phyloP scores from a whole-genome alignment of 2,888 invertebrate genomes.

The Zhengitettix transpicula region DNA sequence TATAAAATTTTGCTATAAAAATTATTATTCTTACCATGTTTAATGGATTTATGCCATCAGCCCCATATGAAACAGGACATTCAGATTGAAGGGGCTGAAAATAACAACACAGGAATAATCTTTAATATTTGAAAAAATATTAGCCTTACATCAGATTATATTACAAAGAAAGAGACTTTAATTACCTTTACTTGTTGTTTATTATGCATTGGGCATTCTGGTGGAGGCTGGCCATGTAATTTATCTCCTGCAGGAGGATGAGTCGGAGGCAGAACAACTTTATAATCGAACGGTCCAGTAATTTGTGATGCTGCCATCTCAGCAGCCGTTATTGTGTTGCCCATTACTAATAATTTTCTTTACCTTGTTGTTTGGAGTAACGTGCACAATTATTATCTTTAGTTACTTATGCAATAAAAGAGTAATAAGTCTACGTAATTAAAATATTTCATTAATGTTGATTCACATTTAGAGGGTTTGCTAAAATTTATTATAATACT shows the following conservation, averaged over 20 bases:
- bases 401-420: no score
- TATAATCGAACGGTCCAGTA: slow-evolving; percentile 20
- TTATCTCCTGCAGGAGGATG: slow-evolving; percentile 10
- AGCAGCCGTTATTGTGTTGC: slow-evolving; percentile 39
- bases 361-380: no score
- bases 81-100: slow-evolving; percentile 30
- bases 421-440: no score
- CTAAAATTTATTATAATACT: no score
- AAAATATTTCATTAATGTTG: no score
- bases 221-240: slow-evolving; percentile 23
- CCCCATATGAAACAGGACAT: slow-evolving; percentile 51
- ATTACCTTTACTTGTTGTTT: slow-evolving; percentile 22
- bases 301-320: slow-evolving; percentile 36
- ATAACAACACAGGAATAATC: slow-evolving; percentile 1
- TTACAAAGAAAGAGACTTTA: slow-evolving; percentile 1
- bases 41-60: slow-evolving; percentile 55
- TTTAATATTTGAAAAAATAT: not conserved
- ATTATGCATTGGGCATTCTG: slow-evolving; percentile 79
- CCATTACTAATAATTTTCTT: slow-evolving; percentile 27
- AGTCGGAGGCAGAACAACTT: slow-evolving; percentile 8
- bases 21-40: slow-evolving; percentile 48
- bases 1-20: not conserved
- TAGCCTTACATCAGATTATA: not conserved
- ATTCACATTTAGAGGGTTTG: no score
- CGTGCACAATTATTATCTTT: no score